Evolutionary conservation across 2,113 vertebrate genomes (phyloP), one percentile per base, ranked within the genome.

Genomic region (Aspidoscelis tigris): DNA sequence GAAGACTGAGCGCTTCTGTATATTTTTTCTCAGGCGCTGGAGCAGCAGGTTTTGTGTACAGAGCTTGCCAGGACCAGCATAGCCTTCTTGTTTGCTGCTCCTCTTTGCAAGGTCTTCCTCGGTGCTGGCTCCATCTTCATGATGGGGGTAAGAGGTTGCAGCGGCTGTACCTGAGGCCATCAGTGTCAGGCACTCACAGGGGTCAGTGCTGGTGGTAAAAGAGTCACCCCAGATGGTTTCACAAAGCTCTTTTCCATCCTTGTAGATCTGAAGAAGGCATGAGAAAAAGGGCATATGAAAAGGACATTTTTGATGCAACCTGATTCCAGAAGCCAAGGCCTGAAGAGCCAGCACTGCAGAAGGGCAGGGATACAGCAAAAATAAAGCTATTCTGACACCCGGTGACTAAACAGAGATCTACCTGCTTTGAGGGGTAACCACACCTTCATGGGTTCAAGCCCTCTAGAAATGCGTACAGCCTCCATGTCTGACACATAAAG

Each of bases 171-270:
- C 96, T 0, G 95, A 95, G 44, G 95, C 89, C 8, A 91, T 94
- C 85, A 97, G 94, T 83, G 91, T 96, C 83, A 97, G 93, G 88
- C 97, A 97, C 71, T 95, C 94, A 11, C 96, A 97, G 53, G 95
- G 91, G 2, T 97, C 96, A 77, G 95, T 94, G 70, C 95, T 94
- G 0, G 91, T 89, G 68, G 93, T 88, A 81, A 97, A 96, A 70
- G 94, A 90, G 1, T 95, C 95, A 0, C 96, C 96, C 95, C 96
- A 95, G 22, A 95, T 88, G 14, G 94, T 96, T 89, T 95, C 94
- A 1, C 97, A 98, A 24, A 98, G 95, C 41, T 97, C 96, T 33
- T 87, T 88, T 10, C 97, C 97, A 0, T 97, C 95, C 50, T 94
- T 94, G 89, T 96, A 97, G 95, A 97, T 96, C 96, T 97, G 86